Evolutionary conservation across 2,113 vertebrate genomes (phyloP).

Genomic region (Caracal caracal): DNA sequence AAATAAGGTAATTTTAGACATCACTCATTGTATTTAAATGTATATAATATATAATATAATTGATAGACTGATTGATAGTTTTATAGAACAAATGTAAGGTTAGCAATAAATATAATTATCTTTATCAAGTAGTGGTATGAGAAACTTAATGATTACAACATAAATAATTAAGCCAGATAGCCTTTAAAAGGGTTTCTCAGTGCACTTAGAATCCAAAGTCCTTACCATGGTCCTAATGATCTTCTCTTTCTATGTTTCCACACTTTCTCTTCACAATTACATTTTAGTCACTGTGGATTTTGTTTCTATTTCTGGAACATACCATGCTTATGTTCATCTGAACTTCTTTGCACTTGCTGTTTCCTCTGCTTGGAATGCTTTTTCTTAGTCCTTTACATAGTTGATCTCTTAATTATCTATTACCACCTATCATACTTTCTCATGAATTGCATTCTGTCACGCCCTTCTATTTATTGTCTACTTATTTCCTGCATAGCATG

Average conservation of each 20-base stretch:
- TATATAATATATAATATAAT: neutral
- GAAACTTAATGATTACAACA: neutral
- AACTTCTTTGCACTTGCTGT: neutral
- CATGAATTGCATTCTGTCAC: neutral
- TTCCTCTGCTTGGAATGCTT: neutral
- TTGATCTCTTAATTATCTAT: slow-evolving; percentile 12
- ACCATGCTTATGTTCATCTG: neutral
- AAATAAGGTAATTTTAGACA: neutral
- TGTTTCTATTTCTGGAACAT: neutral
- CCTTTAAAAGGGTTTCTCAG: neutral
- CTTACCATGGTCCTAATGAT: neutral
- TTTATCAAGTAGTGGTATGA: neutral
- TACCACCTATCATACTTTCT: neutral
- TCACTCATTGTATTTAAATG: neutral
- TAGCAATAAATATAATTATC: neutral
- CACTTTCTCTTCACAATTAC: neutral
- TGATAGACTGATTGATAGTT: neutral
- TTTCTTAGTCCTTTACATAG: neutral
- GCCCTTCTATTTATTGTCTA: neutral
- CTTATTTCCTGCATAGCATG: neutral
- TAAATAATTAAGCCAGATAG: neutral
- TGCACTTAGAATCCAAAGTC: neutral
- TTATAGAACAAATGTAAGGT: neutral
- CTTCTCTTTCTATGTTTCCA: neutral
- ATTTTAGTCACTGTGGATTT: neutral